Base-by-base conservation (phyloP, 2,888 invertebrate species). In the Endomychus coccineus region DNA sequence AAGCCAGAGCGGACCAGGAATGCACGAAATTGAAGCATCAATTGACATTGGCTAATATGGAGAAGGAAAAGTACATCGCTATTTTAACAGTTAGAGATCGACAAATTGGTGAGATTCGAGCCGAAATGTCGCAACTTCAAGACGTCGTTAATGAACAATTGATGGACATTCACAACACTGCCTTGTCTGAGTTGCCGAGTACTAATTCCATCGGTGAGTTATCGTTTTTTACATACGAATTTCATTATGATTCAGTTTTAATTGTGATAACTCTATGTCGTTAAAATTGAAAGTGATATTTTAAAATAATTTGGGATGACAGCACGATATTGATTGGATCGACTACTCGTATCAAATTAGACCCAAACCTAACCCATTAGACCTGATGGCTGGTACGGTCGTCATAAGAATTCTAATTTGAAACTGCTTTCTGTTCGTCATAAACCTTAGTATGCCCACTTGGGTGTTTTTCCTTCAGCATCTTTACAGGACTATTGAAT, bases 61-160 rank as follows among this genome's bases (percentile, higher is more conserved):
- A 67, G 43, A 60, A 56, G 38, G 65, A 65, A 34, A 67, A 66
- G 45, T 62, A 56, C 43, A 46, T 56, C n/a, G 58, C 64, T 4
- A 54, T 66, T 17, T 48, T 67, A 30, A 49, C 54, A 11, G 56
- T 64, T 12, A 52, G 66, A 33, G 63, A 66, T 47, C 46, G 52
- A n/a, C 66, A 67, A 46, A 59, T 67, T 16, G 56, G 51, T 25
- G 66, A 65, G 41, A 64, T 67, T 35, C 48, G 58, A 23, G 45
- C 47, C 15, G 67, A 67, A 48, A 64, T 66, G 61, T 49, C 50
- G 11, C 56, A 59, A 38, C 47, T 67, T 35, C 67, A 66, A 45
- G 57, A 61, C 14, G 54, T 61, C n/a, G 61, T 67, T 13, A 59
- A 60, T 36, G 57, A 61, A 25, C 63, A 66, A 42, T 44, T 68